These are phyloP conservation scores for Pelecanoides urinatrix DNA, from an alignment of 2,113 vertebrate genomes.

Conservation along the genomic window DNA sequence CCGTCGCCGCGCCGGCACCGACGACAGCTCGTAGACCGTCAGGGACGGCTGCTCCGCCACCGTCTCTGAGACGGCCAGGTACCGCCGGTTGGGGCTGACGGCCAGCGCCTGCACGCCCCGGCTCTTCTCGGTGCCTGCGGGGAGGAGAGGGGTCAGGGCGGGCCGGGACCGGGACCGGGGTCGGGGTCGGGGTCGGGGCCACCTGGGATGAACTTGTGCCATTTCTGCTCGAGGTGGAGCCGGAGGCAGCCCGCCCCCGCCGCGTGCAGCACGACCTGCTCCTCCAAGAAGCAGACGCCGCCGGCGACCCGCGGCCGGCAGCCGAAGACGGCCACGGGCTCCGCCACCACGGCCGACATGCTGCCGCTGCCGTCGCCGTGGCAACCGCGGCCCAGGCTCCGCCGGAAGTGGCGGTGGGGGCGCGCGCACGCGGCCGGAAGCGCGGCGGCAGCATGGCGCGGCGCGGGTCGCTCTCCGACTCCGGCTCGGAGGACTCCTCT, in stretches of 20 bases:
- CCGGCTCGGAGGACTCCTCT: too few relatives aligned
- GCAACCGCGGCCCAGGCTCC: too few relatives aligned
- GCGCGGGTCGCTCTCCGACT: too few relatives aligned
- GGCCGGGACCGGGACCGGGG: accelerated
- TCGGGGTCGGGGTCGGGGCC: not conserved
- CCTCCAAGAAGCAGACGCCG: constrained; percentile 85
- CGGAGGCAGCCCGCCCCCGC: constrained; percentile 85
- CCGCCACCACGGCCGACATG: constrained; percentile 66
- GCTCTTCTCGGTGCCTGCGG: constrained; percentile 74
- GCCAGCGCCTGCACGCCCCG: constrained; percentile 82
- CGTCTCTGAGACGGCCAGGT: constrained; percentile 86
- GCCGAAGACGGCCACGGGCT: constrained; percentile 81
- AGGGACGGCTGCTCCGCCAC: constrained; percentile 76
- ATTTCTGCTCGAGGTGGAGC: constrained; percentile 82
- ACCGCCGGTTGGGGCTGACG: constrained; percentile 83
- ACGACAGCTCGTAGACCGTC: constrained; percentile 84
- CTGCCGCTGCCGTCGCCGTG: not conserved
- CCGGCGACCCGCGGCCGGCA: constrained; percentile 79
- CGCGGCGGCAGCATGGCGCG: too few relatives aligned
- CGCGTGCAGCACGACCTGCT: constrained; percentile 85
- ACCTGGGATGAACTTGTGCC: constrained; percentile 90
- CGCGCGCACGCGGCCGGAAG: too few relatives aligned
- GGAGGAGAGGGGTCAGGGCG: not conserved
- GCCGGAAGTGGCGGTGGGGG: too few relatives aligned
- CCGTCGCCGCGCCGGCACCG: constrained; percentile 78